These are phyloP conservation scores for Daphoenositta chrysoptera DNA, from an alignment of 2,113 vertebrate species.

Conservation along the genomic window DNA sequence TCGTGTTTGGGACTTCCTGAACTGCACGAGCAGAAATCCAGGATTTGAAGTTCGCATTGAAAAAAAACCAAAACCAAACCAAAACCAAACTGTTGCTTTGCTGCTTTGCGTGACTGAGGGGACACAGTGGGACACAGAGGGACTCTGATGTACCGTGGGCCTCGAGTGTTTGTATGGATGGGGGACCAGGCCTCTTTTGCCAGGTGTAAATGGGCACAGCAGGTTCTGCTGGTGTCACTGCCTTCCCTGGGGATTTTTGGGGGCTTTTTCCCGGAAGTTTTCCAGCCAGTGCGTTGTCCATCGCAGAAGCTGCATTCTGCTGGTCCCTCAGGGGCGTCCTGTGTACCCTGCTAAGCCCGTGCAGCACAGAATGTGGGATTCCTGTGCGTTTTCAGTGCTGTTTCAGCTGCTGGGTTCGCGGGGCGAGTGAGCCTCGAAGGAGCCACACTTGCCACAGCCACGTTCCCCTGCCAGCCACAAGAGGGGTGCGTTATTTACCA, in stretches of 20 bases:
- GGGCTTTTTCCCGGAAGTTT: background rate
- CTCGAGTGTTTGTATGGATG: background rate
- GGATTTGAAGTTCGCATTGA: background rate
- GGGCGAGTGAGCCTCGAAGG: background rate
- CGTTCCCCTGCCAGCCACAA: background rate
- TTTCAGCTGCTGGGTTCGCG: background rate
- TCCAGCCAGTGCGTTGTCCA: background rate
- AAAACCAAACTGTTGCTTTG: background rate
- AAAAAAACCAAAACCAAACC: background rate
- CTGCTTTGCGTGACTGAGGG: background rate
- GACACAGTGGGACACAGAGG: background rate
- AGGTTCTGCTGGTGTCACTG: background rate
- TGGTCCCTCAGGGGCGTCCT: background rate
- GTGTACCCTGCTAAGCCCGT: fast-evolving
- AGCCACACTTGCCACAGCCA: background rate
- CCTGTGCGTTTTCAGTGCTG: fast-evolving
- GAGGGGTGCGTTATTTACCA: background rate
- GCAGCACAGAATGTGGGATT: background rate
- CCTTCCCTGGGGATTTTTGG: fast-evolving
- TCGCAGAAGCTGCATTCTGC: fast-evolving
- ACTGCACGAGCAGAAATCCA: background rate
- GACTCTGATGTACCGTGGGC: no score
- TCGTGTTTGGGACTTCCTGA: background rate
- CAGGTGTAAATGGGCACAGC: background rate
- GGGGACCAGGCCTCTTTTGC: background rate